These are phyloP conservation scores for Acanthococcus lagerstroemiae DNA, from an alignment of 2,888 invertebrate species.

Conservation along the genomic window DNA sequence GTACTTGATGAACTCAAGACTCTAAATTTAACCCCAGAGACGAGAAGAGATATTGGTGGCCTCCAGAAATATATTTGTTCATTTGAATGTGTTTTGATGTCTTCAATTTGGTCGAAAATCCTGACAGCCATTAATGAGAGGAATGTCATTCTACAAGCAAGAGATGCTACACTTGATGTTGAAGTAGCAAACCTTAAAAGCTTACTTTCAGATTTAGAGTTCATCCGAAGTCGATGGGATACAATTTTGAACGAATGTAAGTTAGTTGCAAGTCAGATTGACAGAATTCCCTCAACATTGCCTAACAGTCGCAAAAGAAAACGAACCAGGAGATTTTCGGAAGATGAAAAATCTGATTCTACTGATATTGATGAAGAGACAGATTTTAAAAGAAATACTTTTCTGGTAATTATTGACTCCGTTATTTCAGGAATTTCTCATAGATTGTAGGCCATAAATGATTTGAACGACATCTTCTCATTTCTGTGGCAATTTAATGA, in stretches of 20 bases:
- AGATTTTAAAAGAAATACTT: background rate
- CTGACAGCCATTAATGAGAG: constrained; percentile 10
- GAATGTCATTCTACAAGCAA: constrained; percentile 15
- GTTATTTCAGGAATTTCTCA: background rate
- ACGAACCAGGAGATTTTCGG: background rate
- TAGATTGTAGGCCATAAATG: background rate
- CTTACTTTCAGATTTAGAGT: background rate
- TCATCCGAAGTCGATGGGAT: background rate
- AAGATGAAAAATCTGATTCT: background rate
- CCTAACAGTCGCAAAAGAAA: background rate
- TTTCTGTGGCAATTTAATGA: background rate
- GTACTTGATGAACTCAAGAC: background rate
- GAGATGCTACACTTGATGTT: constrained; percentile 1
- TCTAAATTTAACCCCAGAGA: constrained; percentile 9
- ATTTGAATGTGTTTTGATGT: constrained; percentile 19
- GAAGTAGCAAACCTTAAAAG: background rate
- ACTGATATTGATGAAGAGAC: background rate
- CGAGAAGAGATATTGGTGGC: background rate
- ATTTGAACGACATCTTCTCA: background rate
- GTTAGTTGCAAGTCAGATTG: background rate
- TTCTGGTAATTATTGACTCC: background rate
- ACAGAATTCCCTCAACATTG: background rate
- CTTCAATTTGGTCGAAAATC: constrained; percentile 22
- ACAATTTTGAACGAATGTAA: constrained; percentile 10
- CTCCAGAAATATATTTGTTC: constrained; percentile 4